Conservation (phyloP, 2,113 vertebrate species). For the Clarias gariepinus region DNA sequence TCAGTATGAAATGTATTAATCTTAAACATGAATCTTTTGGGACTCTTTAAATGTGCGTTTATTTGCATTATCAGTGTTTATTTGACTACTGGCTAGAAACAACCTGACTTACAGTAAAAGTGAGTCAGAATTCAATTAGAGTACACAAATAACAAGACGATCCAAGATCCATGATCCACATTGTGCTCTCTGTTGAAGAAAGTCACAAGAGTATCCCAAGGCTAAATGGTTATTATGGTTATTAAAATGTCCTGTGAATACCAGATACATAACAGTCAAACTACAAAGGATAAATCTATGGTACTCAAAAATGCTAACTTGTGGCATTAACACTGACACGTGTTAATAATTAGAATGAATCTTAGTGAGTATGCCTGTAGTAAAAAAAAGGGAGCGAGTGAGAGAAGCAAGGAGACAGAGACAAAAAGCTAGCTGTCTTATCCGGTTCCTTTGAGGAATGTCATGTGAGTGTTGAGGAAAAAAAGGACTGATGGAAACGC, state of each 20-base stretch:
- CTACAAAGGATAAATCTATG: not conserved
- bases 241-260: not conserved
- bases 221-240: not conserved
- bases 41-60: not conserved
- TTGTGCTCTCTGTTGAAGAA: not conserved
- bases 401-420: slow-evolving; percentile 51
- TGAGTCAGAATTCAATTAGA: not conserved
- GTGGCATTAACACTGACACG: not conserved
- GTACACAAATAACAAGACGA: too few relatives aligned
- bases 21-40: not conserved
- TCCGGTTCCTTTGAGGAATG: slow-evolving; percentile 60
- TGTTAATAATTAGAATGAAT: slow-evolving; percentile 5
- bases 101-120: not conserved
- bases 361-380: not conserved
- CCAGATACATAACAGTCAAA: not conserved
- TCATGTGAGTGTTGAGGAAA: slow-evolving; percentile 47
- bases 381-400: not conserved
- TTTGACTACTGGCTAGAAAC: not conserved
- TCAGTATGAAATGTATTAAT: not conserved
- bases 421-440: slow-evolving; percentile 50
- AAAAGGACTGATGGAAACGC: slow-evolving; percentile 63
- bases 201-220: not conserved
- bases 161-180: too few relatives aligned
- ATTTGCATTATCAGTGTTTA: not conserved
- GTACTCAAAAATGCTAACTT: not conserved